Evolutionary conservation across 1,140 invertebrate species (phyloP), one percentile per base, ranked within the genome.

Genomic region (Drosophila ogumai): DNA sequence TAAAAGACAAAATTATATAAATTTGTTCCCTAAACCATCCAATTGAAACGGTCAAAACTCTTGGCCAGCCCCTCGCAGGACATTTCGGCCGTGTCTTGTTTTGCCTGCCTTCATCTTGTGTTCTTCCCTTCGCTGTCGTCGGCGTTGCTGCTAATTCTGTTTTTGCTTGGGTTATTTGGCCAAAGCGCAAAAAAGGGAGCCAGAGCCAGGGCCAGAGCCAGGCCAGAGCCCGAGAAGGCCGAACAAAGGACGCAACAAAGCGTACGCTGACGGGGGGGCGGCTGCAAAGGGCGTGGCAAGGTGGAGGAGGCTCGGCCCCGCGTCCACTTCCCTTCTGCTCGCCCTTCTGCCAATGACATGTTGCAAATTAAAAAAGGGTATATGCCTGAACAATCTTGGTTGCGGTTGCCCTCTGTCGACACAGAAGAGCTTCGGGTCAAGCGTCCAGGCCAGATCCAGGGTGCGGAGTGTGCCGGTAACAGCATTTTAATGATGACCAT

Each of bases 341-440:
- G 81, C 78, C 85, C 84, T 84, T 79, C 85, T 88, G 85, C 74
- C 85, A 88, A 90, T 88, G 85, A 88, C 85, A 88, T 88, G 85
- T 90, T 88, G 85, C 85, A 88, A 88, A 88, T 88, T 88, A 88
- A 88, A 88, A 88, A 88, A 90, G 85, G 85, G 85, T 88, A 90
- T 88, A 90, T 88, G 76, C 77, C 86, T 79, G 85, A 90, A 47
- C 85, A 90, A 85, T 88, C 85, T 81, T 73, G 81, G 69, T 73
- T 88, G 85, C 85, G 85, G 85, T 88, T 69, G 66, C 52, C 64
- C 64, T 72, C 69, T 72, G 69, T 72, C 69, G 69, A 72, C 69
- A 59, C 52, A 72, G 66, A 57, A 36, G 68, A 59, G 66, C 46
- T 72, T 49, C 44, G 68, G 68, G 68, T 72, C 68, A 69, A 69